Base-by-base conservation (phyloP, 2,797 vertebrate genomes). In the Mormyrops boulengeri region DNA sequence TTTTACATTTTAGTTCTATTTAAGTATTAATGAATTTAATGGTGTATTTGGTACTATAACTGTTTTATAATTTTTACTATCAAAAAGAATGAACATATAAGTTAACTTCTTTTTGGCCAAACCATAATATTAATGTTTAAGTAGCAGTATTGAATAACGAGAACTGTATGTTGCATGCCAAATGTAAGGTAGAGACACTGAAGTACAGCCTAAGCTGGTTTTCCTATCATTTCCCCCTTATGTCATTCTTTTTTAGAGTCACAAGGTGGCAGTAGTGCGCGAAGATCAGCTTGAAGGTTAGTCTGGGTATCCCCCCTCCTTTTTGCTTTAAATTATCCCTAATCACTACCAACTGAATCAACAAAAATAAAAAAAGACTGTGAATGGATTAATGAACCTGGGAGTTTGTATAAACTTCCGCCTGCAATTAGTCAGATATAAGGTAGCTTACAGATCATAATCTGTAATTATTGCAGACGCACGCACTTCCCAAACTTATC, bases 281-380 rank as follows among this genome's bases (percentile, higher is more conserved):
- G 98, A 99, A 93, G 98, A 99, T 47, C 95, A 97, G 89, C 92
- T 99, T 0, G 98, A 98, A 95, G 97, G 98, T 98, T 60, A 17
- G 62, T 52, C 52, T 3, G 3, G 73, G 11, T 50, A 2, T 11
- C n/a, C 34, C 19, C 19, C 11, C 73, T 19, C 41, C 8, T 14
- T 50, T 50, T 85, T 85, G 47, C 8, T 85, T 85, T 22, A 85
- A 85, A 50, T 85, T 85, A 12, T 49, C 19, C n/a, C 19, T 85
- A 85, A 85, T 85, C 82, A 26, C 47, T 47, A 14, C 22, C 82
- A 85, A n/a, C 44, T 85, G 82, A 85, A 22, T 50, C 41, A 47
- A 26, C 44, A 86, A 34, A 52, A 30, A 12, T 34, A 19, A 38
- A 34, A 34, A 87, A 34, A 30, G 85, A 7, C 30, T 57, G 30